Percentiles rank a stretch among this genome's conserved stretches.
Conservation (phyloP, 2,888 invertebrate species). For the Drosophila silvestris region DNA sequence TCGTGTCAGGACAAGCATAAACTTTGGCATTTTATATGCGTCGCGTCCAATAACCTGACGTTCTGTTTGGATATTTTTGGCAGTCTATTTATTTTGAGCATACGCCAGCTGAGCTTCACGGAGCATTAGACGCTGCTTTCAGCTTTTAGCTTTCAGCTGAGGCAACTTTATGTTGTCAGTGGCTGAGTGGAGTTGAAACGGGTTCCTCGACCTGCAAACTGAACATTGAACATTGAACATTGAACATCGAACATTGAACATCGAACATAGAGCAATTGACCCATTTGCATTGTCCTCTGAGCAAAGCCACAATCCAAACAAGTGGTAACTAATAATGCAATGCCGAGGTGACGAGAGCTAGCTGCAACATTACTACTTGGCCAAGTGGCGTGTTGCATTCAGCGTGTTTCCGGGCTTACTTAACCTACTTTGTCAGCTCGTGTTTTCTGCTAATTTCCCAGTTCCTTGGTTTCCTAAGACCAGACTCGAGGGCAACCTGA, state of each 20-base stretch:
- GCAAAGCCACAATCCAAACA: slow-evolving; percentile 17
- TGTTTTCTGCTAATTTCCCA: slow-evolving; percentile 14
- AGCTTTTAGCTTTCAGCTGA: slow-evolving; percentile 4
- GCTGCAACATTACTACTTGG: slow-evolving; percentile 26
- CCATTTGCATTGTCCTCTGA: slow-evolving; percentile 52
- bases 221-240: slow-evolving; percentile 12
- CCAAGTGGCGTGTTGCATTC: slow-evolving; percentile 32
- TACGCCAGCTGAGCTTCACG: slow-evolving; percentile 23
- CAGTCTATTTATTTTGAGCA: slow-evolving; percentile 60
- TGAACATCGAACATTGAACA: slow-evolving; percentile 9
- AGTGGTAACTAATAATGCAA: slow-evolving; percentile 65
- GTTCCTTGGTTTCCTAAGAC: slow-evolving; percentile 50
- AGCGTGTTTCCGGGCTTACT: slow-evolving; percentile 59
- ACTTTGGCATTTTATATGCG: slow-evolving; percentile 66
- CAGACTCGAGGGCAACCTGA: slow-evolving; percentile 29
- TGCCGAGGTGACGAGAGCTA: slow-evolving; percentile 25
- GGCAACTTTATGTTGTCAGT: slow-evolving; percentile 1
- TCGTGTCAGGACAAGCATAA: slow-evolving; percentile 51
- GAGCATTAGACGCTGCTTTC: slow-evolving; percentile 3
- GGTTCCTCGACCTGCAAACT: slow-evolving; percentile 41
- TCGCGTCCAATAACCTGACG: slow-evolving; percentile 46
- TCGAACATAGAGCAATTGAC: slow-evolving; percentile 63
- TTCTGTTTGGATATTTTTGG: slow-evolving; percentile 58
- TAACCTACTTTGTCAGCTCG: slow-evolving; percentile 18
- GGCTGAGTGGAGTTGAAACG: slow-evolving; percentile 8